phyloP scores from a whole-genome alignment of 2,113 vertebrate genomes.

The Eclectus roratus region DNA sequence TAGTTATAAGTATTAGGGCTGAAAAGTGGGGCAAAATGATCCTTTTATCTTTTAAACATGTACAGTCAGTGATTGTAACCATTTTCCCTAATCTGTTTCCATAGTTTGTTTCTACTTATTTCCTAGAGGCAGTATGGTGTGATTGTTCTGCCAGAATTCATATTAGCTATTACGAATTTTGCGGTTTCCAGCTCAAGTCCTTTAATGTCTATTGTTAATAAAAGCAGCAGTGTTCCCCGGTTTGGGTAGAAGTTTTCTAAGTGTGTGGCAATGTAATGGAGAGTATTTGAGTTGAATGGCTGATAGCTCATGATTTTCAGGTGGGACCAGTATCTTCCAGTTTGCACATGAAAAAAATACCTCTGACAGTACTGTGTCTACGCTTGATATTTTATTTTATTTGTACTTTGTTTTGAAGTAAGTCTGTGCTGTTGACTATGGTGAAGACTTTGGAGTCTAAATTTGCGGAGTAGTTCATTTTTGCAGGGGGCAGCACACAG shows the following conservation, averaged over 20 bases:
- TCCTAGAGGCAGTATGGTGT: slow-evolving; percentile 28
- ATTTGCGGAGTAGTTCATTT: neutral
- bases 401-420: neutral
- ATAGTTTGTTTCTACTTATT: slow-evolving; percentile 55
- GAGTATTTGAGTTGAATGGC: neutral
- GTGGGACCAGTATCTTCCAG: neutral
- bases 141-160: slow-evolving; percentile 24
- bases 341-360: neutral
- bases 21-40: slow-evolving; percentile 49
- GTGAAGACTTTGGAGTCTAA: neutral
- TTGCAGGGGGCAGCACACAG: neutral
- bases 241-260: neutral
- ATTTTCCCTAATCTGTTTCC: slow-evolving; percentile 46
- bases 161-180: slow-evolving; percentile 45
- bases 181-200: slow-evolving; percentile 12
- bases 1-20: neutral
- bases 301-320: neutral
- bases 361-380: neutral
- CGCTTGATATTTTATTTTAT: neutral
- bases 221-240: neutral
- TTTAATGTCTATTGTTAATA: slow-evolving; percentile 47
- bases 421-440: neutral
- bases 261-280: neutral
- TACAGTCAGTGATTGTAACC: slow-evolving; percentile 23
- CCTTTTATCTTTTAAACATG: slow-evolving; percentile 53